A percentile compares a stretch with the other conserved stretches of the same genome.
Conservation (phyloP, 1,140 invertebrate species). For the Acarapis woodi region DNA sequence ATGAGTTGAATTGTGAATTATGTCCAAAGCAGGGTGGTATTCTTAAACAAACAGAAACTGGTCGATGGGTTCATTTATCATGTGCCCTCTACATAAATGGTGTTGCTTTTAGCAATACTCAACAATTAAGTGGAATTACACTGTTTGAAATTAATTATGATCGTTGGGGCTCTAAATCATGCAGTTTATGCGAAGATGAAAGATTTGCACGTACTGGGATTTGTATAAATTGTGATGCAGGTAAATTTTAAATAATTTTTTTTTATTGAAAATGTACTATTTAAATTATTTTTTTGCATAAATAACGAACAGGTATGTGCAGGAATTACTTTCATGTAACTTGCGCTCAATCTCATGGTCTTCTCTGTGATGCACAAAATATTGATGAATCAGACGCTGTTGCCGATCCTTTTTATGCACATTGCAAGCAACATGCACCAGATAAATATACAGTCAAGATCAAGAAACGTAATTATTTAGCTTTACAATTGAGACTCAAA, state of each 20-base stretch:
- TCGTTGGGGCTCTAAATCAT: slow-evolving; percentile 68
- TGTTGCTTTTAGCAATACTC: slow-evolving; percentile 85
- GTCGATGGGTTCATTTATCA: slow-evolving; percentile 83
- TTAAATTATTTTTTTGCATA: not conserved
- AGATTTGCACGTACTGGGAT: slow-evolving; percentile 65
- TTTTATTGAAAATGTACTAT: not conserved
- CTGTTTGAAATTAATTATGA: slow-evolving; percentile 84
- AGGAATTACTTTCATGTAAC: slow-evolving; percentile 90
- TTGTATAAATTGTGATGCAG: slow-evolving; percentile 76
- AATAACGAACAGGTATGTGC: too few relatives aligned
- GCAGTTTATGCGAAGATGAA: slow-evolving; percentile 55
- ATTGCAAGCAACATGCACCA: slow-evolving; percentile 37
- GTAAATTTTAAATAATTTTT: not conserved
- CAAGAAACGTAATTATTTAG: slow-evolving; percentile 52
- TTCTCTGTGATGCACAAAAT: slow-evolving; percentile 57
- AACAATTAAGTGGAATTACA: slow-evolving; percentile 37
- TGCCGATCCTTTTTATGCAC: slow-evolving; percentile 86
- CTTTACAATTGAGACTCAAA: slow-evolving; percentile 46
- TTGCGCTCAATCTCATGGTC: slow-evolving; percentile 71
- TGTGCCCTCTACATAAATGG: slow-evolving; percentile 86
- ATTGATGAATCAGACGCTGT: slow-evolving; percentile 71
- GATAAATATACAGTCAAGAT: slow-evolving; percentile 18
- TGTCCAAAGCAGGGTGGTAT: slow-evolving; percentile 41
- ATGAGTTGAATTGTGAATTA: slow-evolving; percentile 28
- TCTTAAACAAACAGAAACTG: slow-evolving; percentile 82